These are phyloP conservation scores for Anthrax anthrax DNA, from an alignment of 2,888 invertebrate genomes.

Conservation along the genomic window DNA sequence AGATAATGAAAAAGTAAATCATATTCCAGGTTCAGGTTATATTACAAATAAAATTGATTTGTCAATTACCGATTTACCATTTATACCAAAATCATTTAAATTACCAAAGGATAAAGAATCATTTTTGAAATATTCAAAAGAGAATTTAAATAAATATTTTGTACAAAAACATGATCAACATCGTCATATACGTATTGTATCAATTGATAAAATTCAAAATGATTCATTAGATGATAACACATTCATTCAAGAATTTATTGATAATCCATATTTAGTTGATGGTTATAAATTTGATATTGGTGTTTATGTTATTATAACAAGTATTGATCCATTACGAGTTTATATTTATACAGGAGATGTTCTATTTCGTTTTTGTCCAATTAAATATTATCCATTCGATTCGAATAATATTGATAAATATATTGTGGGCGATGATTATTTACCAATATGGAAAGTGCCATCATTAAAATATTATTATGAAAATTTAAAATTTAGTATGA, in stretches of 20 bases:
- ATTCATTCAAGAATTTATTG: slow-evolving; percentile 85
- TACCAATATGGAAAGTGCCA: slow-evolving; percentile 87
- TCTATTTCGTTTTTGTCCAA: slow-evolving; percentile 78
- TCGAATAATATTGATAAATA: slow-evolving; percentile 67
- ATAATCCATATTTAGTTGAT: slow-evolving; percentile 77
- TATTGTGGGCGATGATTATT: slow-evolving; percentile 86
- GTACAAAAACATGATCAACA: slow-evolving; percentile 89
- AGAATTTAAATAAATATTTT: slow-evolving; percentile 58
- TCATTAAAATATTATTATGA: slow-evolving; percentile 56
- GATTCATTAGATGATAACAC: slow-evolving; percentile 41
- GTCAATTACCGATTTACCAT: slow-evolving; percentile 61
- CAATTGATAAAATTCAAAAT: slow-evolving; percentile 55
- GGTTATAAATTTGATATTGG: slow-evolving; percentile 96
- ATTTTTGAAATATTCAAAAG: slow-evolving; percentile 50
- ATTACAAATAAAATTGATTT: slow-evolving; percentile 86
- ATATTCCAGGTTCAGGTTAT: slow-evolving; percentile 86
- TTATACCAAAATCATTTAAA: slow-evolving; percentile 78
- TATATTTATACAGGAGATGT: slow-evolving; percentile 85
- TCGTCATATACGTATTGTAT: slow-evolving; percentile 65
- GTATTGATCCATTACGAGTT: slow-evolving; percentile 74
- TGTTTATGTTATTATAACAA: slow-evolving; percentile 82
- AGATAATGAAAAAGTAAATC: slow-evolving; percentile 71
- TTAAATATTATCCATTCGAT: slow-evolving; percentile 84
- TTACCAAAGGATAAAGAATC: slow-evolving; percentile 60
- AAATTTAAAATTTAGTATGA: slow-evolving; percentile 65